Evolutionary conservation across 2,797 vertebrate genomes (phyloP).

Genomic region (Sebastiscus albofasciatus): DNA sequence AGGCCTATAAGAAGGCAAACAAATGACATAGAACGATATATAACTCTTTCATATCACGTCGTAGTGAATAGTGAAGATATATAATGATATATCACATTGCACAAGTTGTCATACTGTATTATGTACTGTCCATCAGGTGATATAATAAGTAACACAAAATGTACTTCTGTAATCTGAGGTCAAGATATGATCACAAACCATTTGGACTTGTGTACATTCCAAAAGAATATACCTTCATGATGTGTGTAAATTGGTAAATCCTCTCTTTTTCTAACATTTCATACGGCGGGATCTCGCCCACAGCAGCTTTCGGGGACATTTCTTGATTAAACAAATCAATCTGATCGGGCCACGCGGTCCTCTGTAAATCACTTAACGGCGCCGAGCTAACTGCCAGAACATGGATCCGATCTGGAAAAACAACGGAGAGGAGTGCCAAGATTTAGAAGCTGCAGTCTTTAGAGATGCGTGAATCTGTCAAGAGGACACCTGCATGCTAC

Average conservation of each 20-base stretch:
- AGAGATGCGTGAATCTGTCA: conserved; percentile 46
- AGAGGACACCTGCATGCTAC: conserved; percentile 61
- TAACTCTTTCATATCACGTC: conserved; percentile 73
- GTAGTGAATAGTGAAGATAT: conserved; percentile 77
- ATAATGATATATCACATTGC: conserved; percentile 79
- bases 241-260: conserved; percentile 20
- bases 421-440: conserved; percentile 32
- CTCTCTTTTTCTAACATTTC: conserved; percentile 13
- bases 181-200: conserved; percentile 61
- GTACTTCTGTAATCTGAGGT: conserved; percentile 64
- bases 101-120: conserved; percentile 78
- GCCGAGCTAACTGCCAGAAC: conserved; percentile 50
- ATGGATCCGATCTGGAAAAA: conserved; percentile 51
- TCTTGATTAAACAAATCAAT: conserved; percentile 61
- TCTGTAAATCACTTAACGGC: conserved; percentile 48
- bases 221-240: conserved; percentile 55
- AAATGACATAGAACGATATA: conserved; percentile 79
- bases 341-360: conserved; percentile 45
- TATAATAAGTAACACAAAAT: conserved; percentile 66
- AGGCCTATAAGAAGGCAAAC: conserved; percentile 78
- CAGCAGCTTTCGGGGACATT: conserved; percentile 40
- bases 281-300: conserved; percentile 15
- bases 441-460: conserved; percentile 37
- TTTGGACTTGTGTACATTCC: conserved; percentile 71
- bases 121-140: conserved; percentile 72